Percentiles rank a stretch among this genome's conserved stretches.
Evolutionary conservation across 2,113 vertebrate genomes (phyloP).

Genomic region (Elephas maximus): DNA sequence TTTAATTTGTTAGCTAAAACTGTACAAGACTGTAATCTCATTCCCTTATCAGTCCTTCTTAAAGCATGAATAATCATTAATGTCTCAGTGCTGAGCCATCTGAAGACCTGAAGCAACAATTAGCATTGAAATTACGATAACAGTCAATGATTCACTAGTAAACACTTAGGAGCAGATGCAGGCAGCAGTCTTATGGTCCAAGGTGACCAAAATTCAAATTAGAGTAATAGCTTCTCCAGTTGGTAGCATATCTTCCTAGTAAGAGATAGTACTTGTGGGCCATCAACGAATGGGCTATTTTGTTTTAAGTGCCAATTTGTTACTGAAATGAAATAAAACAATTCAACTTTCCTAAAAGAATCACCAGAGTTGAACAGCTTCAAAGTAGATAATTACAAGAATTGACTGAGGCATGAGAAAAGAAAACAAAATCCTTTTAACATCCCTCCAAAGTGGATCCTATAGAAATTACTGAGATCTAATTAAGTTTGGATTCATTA

Average conservation of each 20-base stretch:
- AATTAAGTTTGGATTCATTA: constrained; percentile 63
- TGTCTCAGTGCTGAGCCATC: constrained; percentile 70
- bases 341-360: constrained; percentile 48
- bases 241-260: constrained; percentile 51
- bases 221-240: constrained; percentile 37
- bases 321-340: constrained; percentile 60
- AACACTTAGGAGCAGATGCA: constrained; percentile 63
- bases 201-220: constrained; percentile 64
- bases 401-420: constrained; percentile 6
- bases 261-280: constrained; percentile 10
- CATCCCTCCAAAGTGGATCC: background rate
- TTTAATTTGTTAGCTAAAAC: constrained; percentile 77
- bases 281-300: constrained; percentile 44
- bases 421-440: constrained; percentile 59
- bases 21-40: constrained; percentile 72
- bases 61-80: constrained; percentile 75
- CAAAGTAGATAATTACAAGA: constrained; percentile 53
- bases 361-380: constrained; percentile 30
- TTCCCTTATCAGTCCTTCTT: constrained; percentile 70
- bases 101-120: constrained; percentile 76
- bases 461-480: constrained; percentile 41
- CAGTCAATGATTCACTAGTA: constrained; percentile 68
- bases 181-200: constrained; percentile 26
- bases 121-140: constrained; percentile 78
- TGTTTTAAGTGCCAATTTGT: constrained; percentile 28